These are phyloP conservation scores for Syrphus vitripennis DNA, from an alignment of 2,888 invertebrate species.

Conservation along the genomic window DNA sequence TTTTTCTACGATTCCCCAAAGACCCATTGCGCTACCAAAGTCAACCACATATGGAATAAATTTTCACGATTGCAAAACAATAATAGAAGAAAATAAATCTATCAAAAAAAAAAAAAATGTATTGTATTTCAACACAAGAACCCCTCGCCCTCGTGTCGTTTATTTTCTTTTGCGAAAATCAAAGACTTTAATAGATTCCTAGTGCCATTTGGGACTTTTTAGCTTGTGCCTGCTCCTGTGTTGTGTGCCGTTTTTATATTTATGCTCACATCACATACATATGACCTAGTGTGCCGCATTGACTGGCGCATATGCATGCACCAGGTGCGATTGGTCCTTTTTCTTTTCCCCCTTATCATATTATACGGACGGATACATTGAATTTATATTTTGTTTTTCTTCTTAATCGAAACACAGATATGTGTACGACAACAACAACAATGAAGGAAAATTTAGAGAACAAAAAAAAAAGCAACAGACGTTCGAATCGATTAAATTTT, in stretches of 20 bases:
- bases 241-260: constrained; percentile 17
- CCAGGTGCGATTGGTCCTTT: constrained; percentile 63
- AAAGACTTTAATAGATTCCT: constrained; percentile 66
- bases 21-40: constrained; percentile 16
- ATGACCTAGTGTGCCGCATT: constrained; percentile 45
- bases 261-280: not conserved
- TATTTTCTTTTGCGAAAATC: constrained; percentile 55
- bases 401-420: constrained; percentile 29
- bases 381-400: constrained; percentile 7
- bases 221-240: constrained; percentile 19
- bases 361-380: constrained; percentile 4
- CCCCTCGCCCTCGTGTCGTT: constrained; percentile 54
- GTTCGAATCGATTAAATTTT: constrained; percentile 64
- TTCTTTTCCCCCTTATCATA: constrained; percentile 16
- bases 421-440: constrained; percentile 39
- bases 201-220: constrained; percentile 64
- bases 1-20: not conserved
- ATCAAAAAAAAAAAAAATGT: constrained; percentile 59
- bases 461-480: constrained; percentile 64
- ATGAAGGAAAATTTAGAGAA: constrained; percentile 33
- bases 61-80: constrained; percentile 25
- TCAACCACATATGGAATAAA: constrained; percentile 42
- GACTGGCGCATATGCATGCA: constrained; percentile 55
- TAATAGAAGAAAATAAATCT: constrained; percentile 41
- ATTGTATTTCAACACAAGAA: constrained; percentile 50